Evolutionary conservation across 2,888 invertebrate genomes (phyloP), one percentile per base, ranked within the genome.

Genomic region (Petrolisthes cinctipes): DNA sequence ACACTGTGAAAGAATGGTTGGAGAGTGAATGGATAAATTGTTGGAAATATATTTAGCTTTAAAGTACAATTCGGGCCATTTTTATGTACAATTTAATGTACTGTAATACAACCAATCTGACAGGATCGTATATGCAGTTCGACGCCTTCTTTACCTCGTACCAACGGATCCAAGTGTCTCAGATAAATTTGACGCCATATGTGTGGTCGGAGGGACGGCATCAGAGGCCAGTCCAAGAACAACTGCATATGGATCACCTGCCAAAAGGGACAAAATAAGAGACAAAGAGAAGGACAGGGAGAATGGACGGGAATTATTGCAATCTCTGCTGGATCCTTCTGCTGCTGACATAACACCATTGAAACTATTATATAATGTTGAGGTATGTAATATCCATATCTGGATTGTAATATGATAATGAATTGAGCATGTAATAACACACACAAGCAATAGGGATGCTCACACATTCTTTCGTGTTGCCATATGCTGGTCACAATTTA

Each of bases 101-200:
- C 37, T 37, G 37, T 37, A 37, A 37, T 37, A 37, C 37, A 37
- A 37, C 37, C 71, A 7, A 20, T 61, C 17, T 71, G 20, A 56
- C 83, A 86, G 86, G 81, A 89, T 89, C 82, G 82, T 93, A 20
- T 92, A 92, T 37, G 91, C 93, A 78, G 93, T 93, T 51, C 91
- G 93, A 54, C 93, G 92, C 85, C 91, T 94, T 78, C 91, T 94
- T 88, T 93, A 93, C 92, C 91, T 94, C 86, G 93, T 94, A 57
- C 94, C 94, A 4, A 93, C 93, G n/a, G 93, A 94, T 90, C 92
- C 93, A 17, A 92, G 92, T n/a, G 92, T 94, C 54, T 91, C 92
- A 14, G 93, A 93, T 88, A 91, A 92, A 17, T 91, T 94, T 80
- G 93, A 93, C 90, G 92, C 92, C 37, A 92, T 93, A 37, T 92